Base-by-base conservation (phyloP, 2,797 vertebrate genomes). In the Huso huso region DNA sequence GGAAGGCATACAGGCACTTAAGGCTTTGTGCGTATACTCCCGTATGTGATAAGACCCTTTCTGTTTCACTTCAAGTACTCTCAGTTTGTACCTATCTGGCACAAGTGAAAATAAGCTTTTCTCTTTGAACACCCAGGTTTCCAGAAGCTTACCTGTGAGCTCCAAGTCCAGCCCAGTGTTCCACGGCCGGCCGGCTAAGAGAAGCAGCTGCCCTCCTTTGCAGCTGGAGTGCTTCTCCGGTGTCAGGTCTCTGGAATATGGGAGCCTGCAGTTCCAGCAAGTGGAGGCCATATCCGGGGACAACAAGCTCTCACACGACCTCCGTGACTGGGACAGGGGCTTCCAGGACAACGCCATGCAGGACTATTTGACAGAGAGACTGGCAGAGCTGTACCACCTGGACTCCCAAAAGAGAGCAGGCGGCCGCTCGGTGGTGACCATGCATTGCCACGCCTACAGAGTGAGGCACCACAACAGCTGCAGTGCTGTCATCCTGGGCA, bases 261-360 rank as follows among this genome's bases (percentile, higher is more conserved):
- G 7, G 3, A 5, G 4, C 62, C 59, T 59, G 15, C 68, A 63
- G 57, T 64, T 64, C 49, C 66, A 68, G 62, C 51, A 62, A 23
- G 55, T 63, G 2, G 37, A 18, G 10, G 51, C 61, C 53, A 57
- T 18, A 10, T 12, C 68, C 0, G 51, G 67, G 6, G 1, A 65
- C 63, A 13, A 3, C 10, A 9, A n/a, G 60, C 0, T 11, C n/a
- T n/a, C 51, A 15, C 65, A 37, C 48, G 7, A 18, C 18, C 67
- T 59, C 15, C 53, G 7, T 0, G 1, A 68, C 18, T 1, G 5
- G 61, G 65, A 63, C 37, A 4, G 52, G 0, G 48, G 49, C 59
- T 79, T 82, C 72, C 69, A n/a, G 0, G 76, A 83, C 67, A 77
- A 82, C 48, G 77, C 70, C 0, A 0, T 79, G 75, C 70, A 83